Conservation (phyloP, 2,888 invertebrate species). For the Dendrolimus houi region DNA sequence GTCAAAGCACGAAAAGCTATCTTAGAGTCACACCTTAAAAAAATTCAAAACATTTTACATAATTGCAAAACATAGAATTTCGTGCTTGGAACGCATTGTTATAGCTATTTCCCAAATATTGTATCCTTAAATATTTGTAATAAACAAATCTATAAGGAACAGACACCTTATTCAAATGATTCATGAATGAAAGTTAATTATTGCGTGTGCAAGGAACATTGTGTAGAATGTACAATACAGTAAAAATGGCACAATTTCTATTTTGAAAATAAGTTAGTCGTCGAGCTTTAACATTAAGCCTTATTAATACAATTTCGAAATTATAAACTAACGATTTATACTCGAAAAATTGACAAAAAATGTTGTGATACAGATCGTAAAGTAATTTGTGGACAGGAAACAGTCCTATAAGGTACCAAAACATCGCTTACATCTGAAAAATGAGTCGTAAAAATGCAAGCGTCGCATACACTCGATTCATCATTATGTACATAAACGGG, state of each 20-base stretch:
- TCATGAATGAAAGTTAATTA: constrained; percentile 3
- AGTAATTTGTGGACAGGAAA: constrained; percentile 66
- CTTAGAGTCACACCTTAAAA: background rate
- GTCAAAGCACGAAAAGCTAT: background rate
- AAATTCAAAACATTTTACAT: constrained; percentile 5
- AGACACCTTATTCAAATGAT: constrained; percentile 9
- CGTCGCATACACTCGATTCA: constrained; percentile 37
- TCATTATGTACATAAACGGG: constrained; percentile 19
- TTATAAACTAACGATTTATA: constrained; percentile 44
- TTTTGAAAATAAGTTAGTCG: constrained; percentile 50
- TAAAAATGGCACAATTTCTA: constrained; percentile 62
- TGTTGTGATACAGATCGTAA: constrained; percentile 45
- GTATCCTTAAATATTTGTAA: constrained; percentile 6
- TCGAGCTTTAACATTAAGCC: constrained; percentile 21
- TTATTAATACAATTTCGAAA: constrained; percentile 34
- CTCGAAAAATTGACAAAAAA: constrained; percentile 52
- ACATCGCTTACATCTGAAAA: constrained; percentile 33
- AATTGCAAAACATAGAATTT: background rate
- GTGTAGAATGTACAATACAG: constrained; percentile 25
- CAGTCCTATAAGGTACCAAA: constrained; percentile 70
- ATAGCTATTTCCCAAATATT: background rate
- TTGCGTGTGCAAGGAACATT: constrained; percentile 15
- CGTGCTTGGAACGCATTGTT: background rate
- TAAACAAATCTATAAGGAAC: constrained; percentile 7
- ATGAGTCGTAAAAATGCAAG: constrained; percentile 31